Evolutionary conservation across 2,113 vertebrate genomes (phyloP).

Genomic region (Calidris pugnax): DNA sequence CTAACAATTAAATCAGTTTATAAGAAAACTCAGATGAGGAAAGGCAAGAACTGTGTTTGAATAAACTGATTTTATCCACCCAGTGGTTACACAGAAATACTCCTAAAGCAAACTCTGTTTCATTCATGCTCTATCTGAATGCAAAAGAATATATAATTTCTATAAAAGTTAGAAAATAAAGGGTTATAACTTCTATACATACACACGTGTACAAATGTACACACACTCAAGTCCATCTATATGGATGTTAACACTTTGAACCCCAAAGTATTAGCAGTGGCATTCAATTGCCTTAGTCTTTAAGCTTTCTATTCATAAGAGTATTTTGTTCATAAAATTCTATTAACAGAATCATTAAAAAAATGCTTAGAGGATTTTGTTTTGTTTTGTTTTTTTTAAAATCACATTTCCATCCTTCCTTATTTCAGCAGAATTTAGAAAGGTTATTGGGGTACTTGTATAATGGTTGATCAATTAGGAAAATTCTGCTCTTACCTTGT

Average conservation of each 20-base stretch:
- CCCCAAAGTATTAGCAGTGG: not conserved
- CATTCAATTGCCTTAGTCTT: not conserved
- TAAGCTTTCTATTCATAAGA: not conserved
- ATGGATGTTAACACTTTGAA: not conserved
- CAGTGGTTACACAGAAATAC: not conserved
- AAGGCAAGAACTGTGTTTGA: not conserved
- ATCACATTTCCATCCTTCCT: not conserved
- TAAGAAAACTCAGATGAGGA: not conserved
- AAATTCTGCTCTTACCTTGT: slow-evolving; percentile 42
- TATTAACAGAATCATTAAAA: not conserved
- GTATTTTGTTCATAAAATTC: not conserved
- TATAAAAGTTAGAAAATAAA: not conserved
- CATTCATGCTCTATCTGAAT: not conserved
- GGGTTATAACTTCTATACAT: not conserved
- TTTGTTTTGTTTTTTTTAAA: not conserved
- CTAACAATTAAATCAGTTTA: not conserved
- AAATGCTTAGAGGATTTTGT: not conserved
- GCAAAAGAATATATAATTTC: not conserved
- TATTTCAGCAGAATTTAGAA: not conserved
- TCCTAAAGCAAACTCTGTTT: not conserved
- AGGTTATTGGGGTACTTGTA: not conserved
- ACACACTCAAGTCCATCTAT: not conserved
- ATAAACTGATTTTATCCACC: not conserved
- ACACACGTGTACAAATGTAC: not conserved
- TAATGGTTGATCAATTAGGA: not conserved